Conservation (phyloP, 2,888 invertebrate species). For the Nowickia ferox region DNA sequence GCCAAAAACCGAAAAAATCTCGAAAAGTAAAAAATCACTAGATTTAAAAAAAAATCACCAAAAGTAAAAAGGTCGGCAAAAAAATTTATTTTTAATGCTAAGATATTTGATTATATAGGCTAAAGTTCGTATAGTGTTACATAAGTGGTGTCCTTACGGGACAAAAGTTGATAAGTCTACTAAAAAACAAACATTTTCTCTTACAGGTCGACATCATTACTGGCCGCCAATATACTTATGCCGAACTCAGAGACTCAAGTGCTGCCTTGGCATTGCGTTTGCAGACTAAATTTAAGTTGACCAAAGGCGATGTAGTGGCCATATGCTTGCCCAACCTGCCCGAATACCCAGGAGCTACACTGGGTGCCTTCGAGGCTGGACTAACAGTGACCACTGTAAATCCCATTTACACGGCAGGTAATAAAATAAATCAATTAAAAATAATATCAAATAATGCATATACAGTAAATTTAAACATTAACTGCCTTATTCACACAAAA, state of each 20-base stretch:
- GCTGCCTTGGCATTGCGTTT: constrained; percentile 87
- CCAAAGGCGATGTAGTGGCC: constrained; percentile 87
- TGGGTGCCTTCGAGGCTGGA: constrained; percentile 89
- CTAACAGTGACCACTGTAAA: constrained; percentile 89
- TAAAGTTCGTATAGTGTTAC: too few species aligned
- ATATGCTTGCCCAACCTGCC: constrained; percentile 90
- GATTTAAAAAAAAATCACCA: too few species aligned
- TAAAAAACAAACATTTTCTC: neutral
- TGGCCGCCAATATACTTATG: constrained; percentile 89
- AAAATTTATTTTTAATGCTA: too few species aligned
- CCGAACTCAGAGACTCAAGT: constrained; percentile 86
- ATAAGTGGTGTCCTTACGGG: too few species aligned
- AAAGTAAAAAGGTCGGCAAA: too few species aligned
- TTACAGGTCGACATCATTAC: constrained; percentile 88
- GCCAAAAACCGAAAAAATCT: too few species aligned
- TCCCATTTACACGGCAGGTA: constrained; percentile 88
- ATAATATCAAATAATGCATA: too few species aligned
- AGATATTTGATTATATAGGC: too few species aligned
- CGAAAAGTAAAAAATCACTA: too few species aligned
- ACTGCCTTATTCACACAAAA: too few species aligned
- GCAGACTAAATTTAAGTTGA: constrained; percentile 86
- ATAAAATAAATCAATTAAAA: constrained; percentile 67
- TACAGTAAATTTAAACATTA: too few species aligned
- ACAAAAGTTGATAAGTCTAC: neutral
- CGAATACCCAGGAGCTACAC: constrained; percentile 87